Evolutionary conservation across 2,888 invertebrate genomes (phyloP), one percentile per base, ranked within the genome.

Genomic region (Parnassius glacialis): DNA sequence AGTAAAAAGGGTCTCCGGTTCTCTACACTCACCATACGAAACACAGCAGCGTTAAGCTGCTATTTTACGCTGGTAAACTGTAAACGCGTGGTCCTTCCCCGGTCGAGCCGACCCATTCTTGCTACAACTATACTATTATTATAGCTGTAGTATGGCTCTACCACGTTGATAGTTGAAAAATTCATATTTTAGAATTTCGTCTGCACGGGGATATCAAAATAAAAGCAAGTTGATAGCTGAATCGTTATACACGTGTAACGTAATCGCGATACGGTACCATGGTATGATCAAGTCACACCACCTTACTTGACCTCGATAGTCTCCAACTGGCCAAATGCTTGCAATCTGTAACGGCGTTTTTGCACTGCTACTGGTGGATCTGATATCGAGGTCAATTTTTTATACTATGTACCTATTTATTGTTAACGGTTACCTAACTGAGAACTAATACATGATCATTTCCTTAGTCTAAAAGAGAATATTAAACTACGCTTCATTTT

Each of bases 321-420:
- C 51, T 54, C 63, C 65, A 44, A 65, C 67, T 66, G 70, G 71
- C 68, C 64, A 68, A 70, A 65, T 69, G 65, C 62, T 69, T 59
- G 67, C 68, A 59, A 64, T 67, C 62, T 65, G 61, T 74, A 75
- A 74, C 75, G 74, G 74, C 66, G 57, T 64, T 67, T 67, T 71
- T 74, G 45, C 54, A 43, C 59, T 12, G 68, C 70, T 67, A 60
- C 53, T 64, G 57, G 61, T 65, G 52, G 61, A 52, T 63, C 47
- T 50, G n/a, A 10, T 52, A 51, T 52, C 51, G 54, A 57, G 60
- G 52, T 52, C 60, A 13, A 57, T 42, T 59, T 60, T 59, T 61
- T 55, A 42, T 54, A 52, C 57, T 47, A 61, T 34, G 62, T 64
- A 16, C 16, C 16, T 16, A 34, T 34, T 34, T 34, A 34, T 34